Conservation (phyloP, 1,140 invertebrate genomes). For the Cydia amplana region DNA sequence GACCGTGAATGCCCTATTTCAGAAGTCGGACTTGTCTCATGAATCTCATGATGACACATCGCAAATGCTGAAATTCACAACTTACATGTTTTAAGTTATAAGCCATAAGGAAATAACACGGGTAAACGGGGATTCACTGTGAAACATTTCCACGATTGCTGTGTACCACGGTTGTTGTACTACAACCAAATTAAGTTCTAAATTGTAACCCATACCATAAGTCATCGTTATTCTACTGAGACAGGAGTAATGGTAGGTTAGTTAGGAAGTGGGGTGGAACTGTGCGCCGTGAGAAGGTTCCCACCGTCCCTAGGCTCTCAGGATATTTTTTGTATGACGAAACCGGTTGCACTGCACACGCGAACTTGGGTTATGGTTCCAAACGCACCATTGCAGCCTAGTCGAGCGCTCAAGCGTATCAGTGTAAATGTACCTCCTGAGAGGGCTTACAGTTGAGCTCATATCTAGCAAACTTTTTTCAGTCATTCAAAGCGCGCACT, state of each 20-base stretch:
- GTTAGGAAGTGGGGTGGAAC: conserved; percentile 24
- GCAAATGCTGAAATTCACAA: too few relatives aligned
- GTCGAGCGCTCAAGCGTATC: neutral
- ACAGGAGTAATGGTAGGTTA: conserved; percentile 14
- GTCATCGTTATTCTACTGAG: neutral
- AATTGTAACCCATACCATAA: neutral
- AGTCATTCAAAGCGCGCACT: too few relatives aligned
- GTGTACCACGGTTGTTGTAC: too few relatives aligned
- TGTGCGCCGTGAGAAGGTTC: conserved; percentile 59
- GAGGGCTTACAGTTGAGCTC: too few relatives aligned
- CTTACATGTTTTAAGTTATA: too few relatives aligned
- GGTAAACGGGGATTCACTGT: neutral
- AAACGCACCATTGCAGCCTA: conserved; percentile 10
- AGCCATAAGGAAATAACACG: too few relatives aligned
- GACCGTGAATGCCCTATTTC: too few relatives aligned
- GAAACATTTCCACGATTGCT: neutral
- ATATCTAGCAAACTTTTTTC: too few relatives aligned
- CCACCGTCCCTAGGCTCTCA: conserved; percentile 43
- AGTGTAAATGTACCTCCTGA: too few relatives aligned
- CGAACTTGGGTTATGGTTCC: conserved; percentile 17
- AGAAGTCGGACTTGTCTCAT: too few relatives aligned
- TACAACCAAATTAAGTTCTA: neutral
- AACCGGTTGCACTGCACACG: neutral
- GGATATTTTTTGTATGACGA: conserved; percentile 16
- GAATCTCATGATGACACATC: too few relatives aligned